Conservation (phyloP, 2,113 vertebrate species). For the Lipophrys pholis region DNA sequence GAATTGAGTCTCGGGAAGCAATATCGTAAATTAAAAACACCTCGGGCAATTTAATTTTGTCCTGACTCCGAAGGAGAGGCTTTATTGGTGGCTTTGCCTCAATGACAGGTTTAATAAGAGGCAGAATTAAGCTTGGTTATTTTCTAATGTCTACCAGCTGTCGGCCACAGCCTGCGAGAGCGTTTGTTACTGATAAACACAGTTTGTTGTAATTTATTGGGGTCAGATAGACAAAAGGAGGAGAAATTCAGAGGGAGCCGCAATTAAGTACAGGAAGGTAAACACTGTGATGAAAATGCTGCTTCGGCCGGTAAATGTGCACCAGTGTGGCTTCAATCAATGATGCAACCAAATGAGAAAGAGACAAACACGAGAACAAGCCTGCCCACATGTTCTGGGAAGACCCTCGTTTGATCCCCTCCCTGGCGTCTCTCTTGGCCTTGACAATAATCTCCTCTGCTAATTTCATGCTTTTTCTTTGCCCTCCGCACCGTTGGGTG, state of each 20-base stretch:
- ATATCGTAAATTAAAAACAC: conserved; percentile 51
- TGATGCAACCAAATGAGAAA: background rate
- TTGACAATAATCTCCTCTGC: conserved; percentile 47
- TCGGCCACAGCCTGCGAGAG: conserved; percentile 22
- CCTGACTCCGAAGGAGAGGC: conserved; percentile 15
- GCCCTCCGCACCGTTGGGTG: conserved; percentile 22
- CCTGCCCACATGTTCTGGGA: background rate
- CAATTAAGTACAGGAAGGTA: conserved; percentile 2
- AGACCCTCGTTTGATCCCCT: conserved; percentile 48
- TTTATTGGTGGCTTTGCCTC: conserved; percentile 38
- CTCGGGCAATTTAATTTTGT: conserved; percentile 48
- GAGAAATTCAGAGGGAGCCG: background rate
- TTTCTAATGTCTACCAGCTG: conserved; percentile 37
- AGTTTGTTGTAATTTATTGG: conserved; percentile 30
- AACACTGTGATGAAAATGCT: conserved; percentile 14
- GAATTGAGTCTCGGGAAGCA: conserved; percentile 28
- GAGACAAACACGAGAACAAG: conserved; percentile 17
- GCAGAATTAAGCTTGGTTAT: conserved; percentile 47
- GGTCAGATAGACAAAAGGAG: background rate
- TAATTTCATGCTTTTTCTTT: conserved; percentile 45
- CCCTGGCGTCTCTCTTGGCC: conserved; percentile 35
- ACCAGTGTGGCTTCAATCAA: background rate
- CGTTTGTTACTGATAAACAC: conserved; percentile 35
- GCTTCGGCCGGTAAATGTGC: conserved; percentile 7
- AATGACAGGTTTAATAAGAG: conserved; percentile 40